phyloP scores from a whole-genome alignment of 1,140 invertebrate species.

The Drosophila malerkotliana region DNA sequence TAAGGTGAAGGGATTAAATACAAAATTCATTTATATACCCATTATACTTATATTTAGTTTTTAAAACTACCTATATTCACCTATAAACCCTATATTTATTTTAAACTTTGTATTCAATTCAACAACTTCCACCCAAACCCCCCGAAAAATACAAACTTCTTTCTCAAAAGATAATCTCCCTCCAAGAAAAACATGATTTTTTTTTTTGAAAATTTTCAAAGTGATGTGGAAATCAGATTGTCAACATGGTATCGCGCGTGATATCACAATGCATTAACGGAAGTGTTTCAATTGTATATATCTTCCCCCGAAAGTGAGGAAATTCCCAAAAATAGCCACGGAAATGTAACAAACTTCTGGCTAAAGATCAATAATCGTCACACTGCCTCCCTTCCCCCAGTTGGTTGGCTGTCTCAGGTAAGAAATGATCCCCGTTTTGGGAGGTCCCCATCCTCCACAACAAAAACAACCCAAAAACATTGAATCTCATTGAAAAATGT shows the following conservation, averaged over 20 bases:
- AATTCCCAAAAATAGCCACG: constrained; percentile 55
- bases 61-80: no score
- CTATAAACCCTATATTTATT: no score
- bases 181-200: background rate
- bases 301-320: background rate
- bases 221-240: constrained; percentile 43
- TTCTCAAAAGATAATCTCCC: background rate
- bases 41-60: no score
- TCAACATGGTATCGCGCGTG: constrained; percentile 65
- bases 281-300: constrained; percentile 56
- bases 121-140: background rate
- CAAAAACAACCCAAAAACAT: constrained; percentile 6
- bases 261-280: constrained; percentile 76
- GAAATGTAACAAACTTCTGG: constrained; percentile 68
- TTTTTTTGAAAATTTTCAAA: background rate
- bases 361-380: constrained; percentile 75
- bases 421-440: background rate
- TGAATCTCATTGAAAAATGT: constrained; percentile 58
- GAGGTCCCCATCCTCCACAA: background rate
- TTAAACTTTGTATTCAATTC: background rate
- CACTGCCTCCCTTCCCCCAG: background rate
- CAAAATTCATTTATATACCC: no score
- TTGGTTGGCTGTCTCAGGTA: constrained; percentile 10
- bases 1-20: no score
- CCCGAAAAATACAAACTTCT: background rate